Conservation (phyloP, 2,888 invertebrate species). For the Cephonodes hylas region DNA sequence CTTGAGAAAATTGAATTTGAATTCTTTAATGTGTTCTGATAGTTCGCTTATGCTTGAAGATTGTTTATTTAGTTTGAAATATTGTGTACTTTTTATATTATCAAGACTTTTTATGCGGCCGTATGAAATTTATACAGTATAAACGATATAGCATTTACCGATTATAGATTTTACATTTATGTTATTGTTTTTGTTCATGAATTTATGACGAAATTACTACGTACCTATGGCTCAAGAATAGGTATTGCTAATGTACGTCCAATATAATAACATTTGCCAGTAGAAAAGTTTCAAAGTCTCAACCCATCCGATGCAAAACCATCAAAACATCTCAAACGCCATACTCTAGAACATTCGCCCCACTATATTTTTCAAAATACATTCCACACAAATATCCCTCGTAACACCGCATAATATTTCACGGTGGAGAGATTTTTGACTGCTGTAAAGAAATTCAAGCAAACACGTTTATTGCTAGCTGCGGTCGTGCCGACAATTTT, state of each 20-base stretch:
- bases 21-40: too few relatives aligned
- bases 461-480: constrained; percentile 27
- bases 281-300: too few relatives aligned
- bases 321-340: background rate
- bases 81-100: background rate
- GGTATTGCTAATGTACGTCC: too few relatives aligned
- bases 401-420: constrained; percentile 4
- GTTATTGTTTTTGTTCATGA: too few relatives aligned
- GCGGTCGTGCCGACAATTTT: constrained; percentile 21
- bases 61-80: background rate
- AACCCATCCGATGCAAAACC: background rate
- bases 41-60: too few relatives aligned
- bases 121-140: too few relatives aligned
- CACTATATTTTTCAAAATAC: background rate
- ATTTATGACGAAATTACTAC: too few relatives aligned
- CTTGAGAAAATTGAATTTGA: background rate
- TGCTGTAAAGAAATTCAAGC: constrained; percentile 12
- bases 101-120: too few relatives aligned
- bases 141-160: too few relatives aligned
- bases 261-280: too few relatives aligned
- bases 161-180: too few relatives aligned
- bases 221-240: too few relatives aligned
- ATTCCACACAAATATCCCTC: background rate
- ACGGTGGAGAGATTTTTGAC: constrained; percentile 3
- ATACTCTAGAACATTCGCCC: background rate